Conservation (phyloP, 2,113 vertebrate genomes). For the Platanista minor region DNA sequence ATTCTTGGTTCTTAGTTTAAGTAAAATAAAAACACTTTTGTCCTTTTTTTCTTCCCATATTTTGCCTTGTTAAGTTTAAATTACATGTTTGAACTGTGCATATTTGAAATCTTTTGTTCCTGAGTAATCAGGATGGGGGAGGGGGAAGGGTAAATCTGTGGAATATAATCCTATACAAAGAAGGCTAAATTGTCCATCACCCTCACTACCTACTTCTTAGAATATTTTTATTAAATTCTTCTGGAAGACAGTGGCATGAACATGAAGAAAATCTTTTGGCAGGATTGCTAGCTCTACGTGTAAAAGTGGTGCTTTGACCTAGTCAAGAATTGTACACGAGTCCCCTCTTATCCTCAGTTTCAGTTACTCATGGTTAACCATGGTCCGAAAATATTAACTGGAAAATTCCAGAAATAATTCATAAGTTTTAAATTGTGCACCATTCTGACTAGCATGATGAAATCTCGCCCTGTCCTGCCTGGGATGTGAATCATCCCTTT, state of each 20-base stretch:
- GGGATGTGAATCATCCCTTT: neutral
- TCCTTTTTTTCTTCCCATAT: neutral
- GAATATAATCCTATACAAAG: neutral
- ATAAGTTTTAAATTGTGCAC: neutral
- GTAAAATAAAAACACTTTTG: neutral
- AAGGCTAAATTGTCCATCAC: neutral
- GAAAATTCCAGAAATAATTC: neutral
- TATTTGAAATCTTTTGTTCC: neutral
- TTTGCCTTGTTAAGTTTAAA: neutral
- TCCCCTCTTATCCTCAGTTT: neutral
- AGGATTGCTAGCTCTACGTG: neutral
- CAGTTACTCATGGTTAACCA: neutral
- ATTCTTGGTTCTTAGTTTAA: conserved; percentile 10
- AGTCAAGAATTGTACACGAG: neutral
- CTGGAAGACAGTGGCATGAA: neutral
- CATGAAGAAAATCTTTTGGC: neutral
- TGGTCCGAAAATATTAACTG: neutral
- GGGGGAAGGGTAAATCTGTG: neutral
- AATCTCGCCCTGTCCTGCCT: neutral
- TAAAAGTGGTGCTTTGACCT: neutral
- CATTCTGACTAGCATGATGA: neutral
- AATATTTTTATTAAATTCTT: neutral
- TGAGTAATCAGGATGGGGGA: neutral
- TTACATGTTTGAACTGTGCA: neutral
- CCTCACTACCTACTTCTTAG: neutral